These are phyloP conservation scores for Catamblyrhynchus diadema DNA, from an alignment of 2,797 vertebrate genomes.

Conservation along the genomic window DNA sequence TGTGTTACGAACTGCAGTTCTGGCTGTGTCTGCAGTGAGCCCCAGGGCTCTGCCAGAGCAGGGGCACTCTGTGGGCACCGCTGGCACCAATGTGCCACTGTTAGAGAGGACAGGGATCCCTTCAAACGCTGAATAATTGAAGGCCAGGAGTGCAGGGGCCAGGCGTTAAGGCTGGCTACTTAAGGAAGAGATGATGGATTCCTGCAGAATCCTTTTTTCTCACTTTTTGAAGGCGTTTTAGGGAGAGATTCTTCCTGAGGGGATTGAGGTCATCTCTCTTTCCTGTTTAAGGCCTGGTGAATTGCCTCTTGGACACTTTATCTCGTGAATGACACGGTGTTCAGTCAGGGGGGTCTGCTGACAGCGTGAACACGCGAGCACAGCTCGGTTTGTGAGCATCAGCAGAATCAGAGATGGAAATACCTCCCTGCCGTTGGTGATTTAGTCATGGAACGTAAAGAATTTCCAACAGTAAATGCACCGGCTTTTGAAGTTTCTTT, in stretches of 20 bases:
- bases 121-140: background rate
- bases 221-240: background rate
- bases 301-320: constrained; percentile 43
- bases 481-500: constrained; percentile 57
- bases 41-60: background rate
- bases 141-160: background rate
- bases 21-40: background rate
- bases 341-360: constrained; percentile 61
- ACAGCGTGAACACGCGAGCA: background rate
- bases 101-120: background rate
- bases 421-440: background rate
- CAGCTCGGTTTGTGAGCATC: background rate
- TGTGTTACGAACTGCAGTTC: rapidly evolving
- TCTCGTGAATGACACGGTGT: background rate
- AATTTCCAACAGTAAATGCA: constrained; percentile 59
- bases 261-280: constrained; percentile 49
- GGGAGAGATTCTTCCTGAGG: constrained; percentile 25
- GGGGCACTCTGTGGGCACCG: background rate
- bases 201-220: background rate
- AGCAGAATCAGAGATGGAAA: constrained; percentile 56
- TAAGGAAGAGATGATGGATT: background rate
- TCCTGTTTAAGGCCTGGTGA: constrained; percentile 14
- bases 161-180: background rate
- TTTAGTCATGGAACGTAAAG: constrained; percentile 64
- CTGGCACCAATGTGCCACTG: background rate